Base-by-base conservation (phyloP, 23 tunicate species). In the Trididemnum nubilum region DNA sequence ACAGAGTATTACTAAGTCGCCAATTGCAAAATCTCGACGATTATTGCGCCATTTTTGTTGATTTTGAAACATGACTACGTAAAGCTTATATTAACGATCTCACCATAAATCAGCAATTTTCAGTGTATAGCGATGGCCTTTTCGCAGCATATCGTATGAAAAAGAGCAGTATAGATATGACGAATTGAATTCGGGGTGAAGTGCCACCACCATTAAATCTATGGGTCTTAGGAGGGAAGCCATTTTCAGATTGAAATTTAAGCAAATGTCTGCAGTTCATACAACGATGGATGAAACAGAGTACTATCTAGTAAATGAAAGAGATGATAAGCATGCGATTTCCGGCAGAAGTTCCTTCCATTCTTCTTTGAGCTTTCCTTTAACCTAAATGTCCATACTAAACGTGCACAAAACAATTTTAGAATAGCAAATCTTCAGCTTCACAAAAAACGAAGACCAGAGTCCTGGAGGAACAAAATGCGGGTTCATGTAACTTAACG, bases 361-460 rank as follows among this genome's bases (percentile, higher is more conserved):
- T 26, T 22, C 23, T 22, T 26, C 2, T 29, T 69, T 37, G 37
- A 69, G 12, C 32, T 32, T 32, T 69, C 22, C 37, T 32, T 9
- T 69, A 69, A 69, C 38, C 26, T 69, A 7, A 33, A 28, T 37
- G n/a, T 69, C 74, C 74, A 36, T 28, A 32, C 37, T 5, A 33
- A 30, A 3, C 22, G 74, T 69, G 7, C 7, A 4, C 37, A n/a
- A 7, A 31, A 69, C 74, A 32, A 69, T 69, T 15, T 69, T 24
- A 12, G 74, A 69, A 69, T 69, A 69, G 39, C 74, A 33, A 33
- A 33, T 36, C n/a, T 69, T 69, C 22, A 69, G n/a, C 38, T 69
- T 69, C 7, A 69, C 74, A 27, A 69, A 32, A 24, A 69, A 69
- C 5, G 36, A 37, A n/a, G 37, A 69, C 74, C 74, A 69, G 9